Evolutionary conservation across 2,797 vertebrate species (phyloP).

Genomic region (Periophthalmus magnuspinnatus): DNA sequence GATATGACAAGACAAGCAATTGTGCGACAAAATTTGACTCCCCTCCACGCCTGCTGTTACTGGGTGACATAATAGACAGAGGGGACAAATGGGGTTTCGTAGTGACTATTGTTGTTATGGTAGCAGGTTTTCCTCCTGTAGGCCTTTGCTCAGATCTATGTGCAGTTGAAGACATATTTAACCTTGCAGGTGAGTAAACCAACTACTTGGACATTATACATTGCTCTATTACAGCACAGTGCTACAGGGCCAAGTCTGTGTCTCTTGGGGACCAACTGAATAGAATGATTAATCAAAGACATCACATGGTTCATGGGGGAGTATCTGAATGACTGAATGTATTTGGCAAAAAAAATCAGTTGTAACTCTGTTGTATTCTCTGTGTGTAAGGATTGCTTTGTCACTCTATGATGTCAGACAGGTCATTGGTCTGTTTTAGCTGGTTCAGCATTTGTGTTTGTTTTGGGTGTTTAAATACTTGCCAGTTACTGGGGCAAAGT

Average conservation of each 20-base stretch:
- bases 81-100: constrained; percentile 56
- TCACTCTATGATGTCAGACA: constrained; percentile 25
- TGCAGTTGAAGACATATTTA: constrained; percentile 31
- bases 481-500: constrained; percentile 56
- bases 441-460: constrained; percentile 66
- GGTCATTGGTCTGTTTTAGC: constrained; percentile 41
- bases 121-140: constrained; percentile 16
- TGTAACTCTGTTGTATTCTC: neutral
- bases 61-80: constrained; percentile 62
- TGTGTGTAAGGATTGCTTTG: constrained; percentile 17
- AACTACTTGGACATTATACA: constrained; percentile 46
- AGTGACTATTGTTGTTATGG: constrained; percentile 51
- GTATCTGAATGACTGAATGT: constrained; percentile 9
- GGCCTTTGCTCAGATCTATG: constrained; percentile 18
- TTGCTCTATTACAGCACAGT: constrained; percentile 53
- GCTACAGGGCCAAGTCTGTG: constrained; percentile 28
- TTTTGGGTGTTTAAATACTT: constrained; percentile 58
- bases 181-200: constrained; percentile 44
- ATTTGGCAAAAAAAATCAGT: neutral
- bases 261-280: constrained; percentile 46
- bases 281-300: constrained; percentile 57
- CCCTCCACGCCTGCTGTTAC: constrained; percentile 58
- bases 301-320: constrained; percentile 40
- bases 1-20: constrained; percentile 32
- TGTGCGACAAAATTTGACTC: constrained; percentile 62